Conservation (phyloP, 2,797 vertebrate genomes). For the Sebastes kiyomatsui region DNA sequence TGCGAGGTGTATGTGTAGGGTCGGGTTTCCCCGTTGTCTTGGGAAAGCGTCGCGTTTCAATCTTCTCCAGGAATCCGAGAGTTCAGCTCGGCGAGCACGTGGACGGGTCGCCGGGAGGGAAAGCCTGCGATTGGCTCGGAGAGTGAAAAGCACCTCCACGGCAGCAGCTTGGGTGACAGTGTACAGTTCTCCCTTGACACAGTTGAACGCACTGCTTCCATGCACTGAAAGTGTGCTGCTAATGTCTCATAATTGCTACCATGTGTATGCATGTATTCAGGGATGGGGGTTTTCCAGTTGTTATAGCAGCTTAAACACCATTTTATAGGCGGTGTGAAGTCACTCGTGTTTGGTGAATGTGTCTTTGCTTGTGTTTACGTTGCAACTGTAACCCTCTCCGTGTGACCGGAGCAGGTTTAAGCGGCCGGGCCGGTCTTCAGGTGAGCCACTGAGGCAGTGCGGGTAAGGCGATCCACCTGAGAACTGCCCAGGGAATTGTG, state of each 20-base stretch:
- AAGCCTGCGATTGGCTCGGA: slow-evolving; percentile 47
- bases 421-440: slow-evolving; percentile 49
- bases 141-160: slow-evolving; percentile 32
- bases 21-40: slow-evolving; percentile 65
- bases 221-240: slow-evolving; percentile 13
- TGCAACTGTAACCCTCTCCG: slow-evolving; percentile 17
- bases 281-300: slow-evolving; percentile 44
- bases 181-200: slow-evolving; percentile 52
- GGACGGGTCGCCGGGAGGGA: slow-evolving; percentile 51
- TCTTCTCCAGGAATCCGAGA: slow-evolving; percentile 57
- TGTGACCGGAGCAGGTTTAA: slow-evolving; percentile 47
- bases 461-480: slow-evolving; percentile 82
- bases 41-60: slow-evolving; percentile 64
- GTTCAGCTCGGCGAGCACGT: slow-evolving; percentile 31
- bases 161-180: slow-evolving; percentile 62
- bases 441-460: slow-evolving; percentile 57
- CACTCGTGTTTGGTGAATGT: neutral
- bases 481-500: slow-evolving; percentile 81
- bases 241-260: slow-evolving; percentile 49
- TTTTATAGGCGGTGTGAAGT: neutral
- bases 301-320: slow-evolving; percentile 9
- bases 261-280: slow-evolving; percentile 26
- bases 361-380: neutral
- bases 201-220: slow-evolving; percentile 41
- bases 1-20: slow-evolving; percentile 58